Base-by-base conservation (phyloP, 35 echinoderm and acorn worm species). In the Lytechinus variegatus region DNA sequence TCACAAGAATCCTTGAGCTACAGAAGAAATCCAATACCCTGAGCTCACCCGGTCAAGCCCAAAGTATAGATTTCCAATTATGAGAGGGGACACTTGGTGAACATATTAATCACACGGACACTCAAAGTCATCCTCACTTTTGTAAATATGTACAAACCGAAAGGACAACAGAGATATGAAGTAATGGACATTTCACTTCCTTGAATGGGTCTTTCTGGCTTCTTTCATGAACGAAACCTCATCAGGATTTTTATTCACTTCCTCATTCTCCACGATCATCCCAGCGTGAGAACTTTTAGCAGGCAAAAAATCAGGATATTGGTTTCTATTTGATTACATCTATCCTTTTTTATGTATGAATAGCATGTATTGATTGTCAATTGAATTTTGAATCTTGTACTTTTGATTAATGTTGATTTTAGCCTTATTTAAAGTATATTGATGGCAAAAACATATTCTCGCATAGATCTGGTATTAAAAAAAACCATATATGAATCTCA, bases 11-110 rank as follows among this genome's bases (percentile, higher is more conserved):
- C 88, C 52, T 90, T 9, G 29, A 90, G 88, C 88, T 90, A 19
- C 88, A 90, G 88, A 90, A 90, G 88, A 90, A 90, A 54, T 90
- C 88, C 16, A 44, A 90, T 16, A 52, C 27, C 29, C 16, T 90
- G 52, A 52, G 16, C 11, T 90, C 88, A 54, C 88, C 88, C 1
- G 52, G 88, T 90, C 27, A 28, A 21, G 88, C 88, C 24, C 52
- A 44, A 10, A 90, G 88, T 33, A 90, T 90, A 90, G 88, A 90
- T 54, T 90, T 90, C 52, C 29, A 90, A 21, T 90, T 21, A 54
- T 90, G 88, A 90, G 66, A 79, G 19, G 66, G 66, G 66, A 79
- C 66, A 24, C 21, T 19, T 19, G 66, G 66, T 7, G n/a, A 79
- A 79, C 66, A 79, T 79, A 79, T 44, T 44, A 79, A 79, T 7